These are phyloP conservation scores for Orthosia incerta DNA, from an alignment of 2,888 invertebrate genomes.

Conservation along the genomic window DNA sequence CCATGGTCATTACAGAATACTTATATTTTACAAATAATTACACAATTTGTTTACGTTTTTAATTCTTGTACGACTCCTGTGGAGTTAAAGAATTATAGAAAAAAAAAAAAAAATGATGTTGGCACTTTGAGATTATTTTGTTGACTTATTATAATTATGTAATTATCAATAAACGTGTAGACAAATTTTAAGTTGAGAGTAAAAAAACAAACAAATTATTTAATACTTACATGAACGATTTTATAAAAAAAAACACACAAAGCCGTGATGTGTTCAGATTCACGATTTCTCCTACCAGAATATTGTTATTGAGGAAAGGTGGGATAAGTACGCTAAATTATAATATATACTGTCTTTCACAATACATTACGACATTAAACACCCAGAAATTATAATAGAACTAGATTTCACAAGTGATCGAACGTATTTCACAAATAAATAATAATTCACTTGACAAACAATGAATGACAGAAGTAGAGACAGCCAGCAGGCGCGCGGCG, in stretches of 20 bases:
- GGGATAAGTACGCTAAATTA: slow-evolving; percentile 7
- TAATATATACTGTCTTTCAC: slow-evolving; percentile 8
- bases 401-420: slow-evolving; percentile 15
- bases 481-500: not conserved
- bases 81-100: too few relatives aligned
- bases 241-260: slow-evolving; percentile 21
- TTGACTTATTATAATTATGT: not conserved
- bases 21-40: not conserved
- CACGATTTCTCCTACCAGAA: slow-evolving; percentile 39
- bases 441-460: slow-evolving; percentile 44
- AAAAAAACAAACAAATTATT: not conserved
- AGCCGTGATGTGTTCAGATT: slow-evolving; percentile 24
- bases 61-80: not conserved
- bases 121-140: not conserved
- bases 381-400: not conserved
- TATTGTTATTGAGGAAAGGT: not conserved
- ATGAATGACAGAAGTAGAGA: slow-evolving; percentile 42
- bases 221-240: slow-evolving; percentile 43
- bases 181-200: not conserved
- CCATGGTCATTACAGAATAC: not conserved
- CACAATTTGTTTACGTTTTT: not conserved
- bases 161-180: not conserved
- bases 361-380: slow-evolving; percentile 11
- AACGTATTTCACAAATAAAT: slow-evolving; percentile 23
- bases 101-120: not conserved